These are phyloP conservation scores for Atrichornis clamosus DNA, from an alignment of 2,113 vertebrate genomes.

Conservation along the genomic window DNA sequence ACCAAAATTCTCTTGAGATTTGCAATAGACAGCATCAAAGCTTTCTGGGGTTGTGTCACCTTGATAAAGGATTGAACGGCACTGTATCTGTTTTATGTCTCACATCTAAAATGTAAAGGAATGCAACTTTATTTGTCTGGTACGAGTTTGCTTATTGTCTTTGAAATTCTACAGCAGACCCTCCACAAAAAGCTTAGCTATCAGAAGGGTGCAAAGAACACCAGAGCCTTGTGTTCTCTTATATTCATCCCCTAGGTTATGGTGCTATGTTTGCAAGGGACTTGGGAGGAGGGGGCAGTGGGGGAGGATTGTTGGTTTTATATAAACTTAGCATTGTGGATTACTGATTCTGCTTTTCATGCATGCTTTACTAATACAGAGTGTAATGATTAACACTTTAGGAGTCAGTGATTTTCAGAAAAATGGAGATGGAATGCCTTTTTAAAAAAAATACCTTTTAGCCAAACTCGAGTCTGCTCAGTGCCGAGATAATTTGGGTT, in stretches of 20 bases:
- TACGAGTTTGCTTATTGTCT: slow-evolving; percentile 62
- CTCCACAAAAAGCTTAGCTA: slow-evolving; percentile 35
- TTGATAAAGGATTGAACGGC: slow-evolving; percentile 29
- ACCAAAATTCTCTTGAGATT: slow-evolving; percentile 52
- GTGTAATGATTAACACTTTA: neutral
- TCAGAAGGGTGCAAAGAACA: slow-evolving; percentile 51
- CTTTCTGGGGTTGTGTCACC: slow-evolving; percentile 28
- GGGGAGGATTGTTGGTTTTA: neutral
- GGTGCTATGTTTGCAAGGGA: neutral
- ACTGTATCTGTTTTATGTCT: slow-evolving; percentile 57
- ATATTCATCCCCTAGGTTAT: slow-evolving; percentile 28
- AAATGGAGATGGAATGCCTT: neutral
- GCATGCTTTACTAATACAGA: neutral
- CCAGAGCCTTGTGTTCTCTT: slow-evolving; percentile 22
- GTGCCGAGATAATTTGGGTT: neutral
- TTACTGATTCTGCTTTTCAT: slow-evolving; percentile 20
- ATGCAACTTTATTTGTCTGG: slow-evolving; percentile 62
- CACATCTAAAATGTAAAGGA: slow-evolving; percentile 60
- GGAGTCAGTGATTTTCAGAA: neutral
- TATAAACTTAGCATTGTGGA: neutral
- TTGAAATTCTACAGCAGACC: slow-evolving; percentile 57
- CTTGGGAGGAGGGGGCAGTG: neutral
- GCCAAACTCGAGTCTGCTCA: neutral
- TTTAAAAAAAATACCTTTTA: neutral
- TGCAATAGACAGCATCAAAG: slow-evolving; percentile 61